phyloP scores from a whole-genome alignment of 92 coral and sea anemone species.

The Actinostola sp. region DNA sequence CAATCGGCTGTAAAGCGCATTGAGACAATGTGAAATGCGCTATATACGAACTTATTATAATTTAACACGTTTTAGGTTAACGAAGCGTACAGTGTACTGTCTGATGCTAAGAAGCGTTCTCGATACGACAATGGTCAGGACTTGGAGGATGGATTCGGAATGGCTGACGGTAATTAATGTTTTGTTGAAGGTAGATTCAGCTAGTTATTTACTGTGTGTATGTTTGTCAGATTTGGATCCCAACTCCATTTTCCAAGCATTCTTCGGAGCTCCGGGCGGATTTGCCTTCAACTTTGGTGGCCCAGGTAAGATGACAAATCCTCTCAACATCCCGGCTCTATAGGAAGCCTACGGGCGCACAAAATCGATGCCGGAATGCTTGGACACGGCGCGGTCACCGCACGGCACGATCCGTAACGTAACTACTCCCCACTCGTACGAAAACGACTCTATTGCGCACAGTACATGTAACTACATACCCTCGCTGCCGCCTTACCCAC shows the following conservation, averaged over 20 bases:
- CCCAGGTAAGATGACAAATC: slow-evolving; percentile 48
- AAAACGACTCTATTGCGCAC: too few relatives aligned
- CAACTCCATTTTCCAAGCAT: slow-evolving; percentile 90
- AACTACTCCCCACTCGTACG: too few relatives aligned
- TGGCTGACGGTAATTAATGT: slow-evolving; percentile 50
- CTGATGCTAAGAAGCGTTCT: slow-evolving; percentile 81
- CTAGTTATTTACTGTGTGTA: background rate
- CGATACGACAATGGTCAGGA: slow-evolving; percentile 97
- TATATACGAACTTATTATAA: background rate
- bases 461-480: too few relatives aligned
- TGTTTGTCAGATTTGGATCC: slow-evolving; percentile 86
- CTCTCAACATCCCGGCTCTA: too few relatives aligned
- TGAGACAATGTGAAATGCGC: too few relatives aligned
- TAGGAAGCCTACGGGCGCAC: too few relatives aligned
- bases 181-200: too few relatives aligned
- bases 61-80: slow-evolving; percentile 61
- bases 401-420: too few relatives aligned
- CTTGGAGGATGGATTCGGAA: slow-evolving; percentile 81
- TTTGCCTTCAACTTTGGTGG: slow-evolving; percentile 72
- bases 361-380: background rate
- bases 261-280: slow-evolving; percentile 88
- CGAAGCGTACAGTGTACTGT: slow-evolving; percentile 94
- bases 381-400: background rate
- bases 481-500: too few relatives aligned
- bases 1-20: too few relatives aligned